Base-by-base conservation (phyloP, 2,113 vertebrate species). In the Zingel zingel region DNA sequence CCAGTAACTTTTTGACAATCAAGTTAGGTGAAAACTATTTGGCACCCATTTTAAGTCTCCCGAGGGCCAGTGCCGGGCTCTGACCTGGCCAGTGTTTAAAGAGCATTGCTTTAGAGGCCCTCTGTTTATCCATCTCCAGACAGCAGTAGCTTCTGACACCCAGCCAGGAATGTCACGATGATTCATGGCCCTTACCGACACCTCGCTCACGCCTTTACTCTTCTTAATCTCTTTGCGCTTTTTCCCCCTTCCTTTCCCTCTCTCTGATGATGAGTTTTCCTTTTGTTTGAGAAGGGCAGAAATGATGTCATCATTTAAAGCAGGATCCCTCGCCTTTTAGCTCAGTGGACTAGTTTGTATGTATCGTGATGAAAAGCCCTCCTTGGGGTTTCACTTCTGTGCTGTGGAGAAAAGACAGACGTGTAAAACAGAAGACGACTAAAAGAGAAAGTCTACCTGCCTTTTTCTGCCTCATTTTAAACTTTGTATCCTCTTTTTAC, bases 301-400 rank as follows among this genome's bases (percentile, higher is more conserved):
- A 90, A 87, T 92, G 85, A 92, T 92, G 89, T 92, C 91, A 91
- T 93, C 84, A 90, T 91, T 88, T 77, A 71, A 88, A 91, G 89
- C 65, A 13, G 71, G 71, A 81, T 59, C 72, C 80, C 72, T 83
- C 5, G 69, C 43, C 82, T 86, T 48, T 86, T 27, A 62, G 79
- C 72, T 23, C 62, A 19, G 65, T 23, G 84, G 74, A 48, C 73
- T 39, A 19, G 51, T 79, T 61, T 84, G 78, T 63, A 19, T 72
- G 83, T 27, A 45, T 77, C 48, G 8, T 90, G 90, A 92, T 89
- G 84, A 85, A 92, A 88, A n/a, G 67, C 23, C 57, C 51, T 72
- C 81, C 79, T n/a, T 51, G 9, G 64, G 71, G 85, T 71, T 74
- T 80, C 74, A 27, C 79, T 50, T 64, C 56, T 58, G 57, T 10